phyloP scores from a whole-genome alignment of 1,140 invertebrate species.

The Ruditapes philippinarum region DNA sequence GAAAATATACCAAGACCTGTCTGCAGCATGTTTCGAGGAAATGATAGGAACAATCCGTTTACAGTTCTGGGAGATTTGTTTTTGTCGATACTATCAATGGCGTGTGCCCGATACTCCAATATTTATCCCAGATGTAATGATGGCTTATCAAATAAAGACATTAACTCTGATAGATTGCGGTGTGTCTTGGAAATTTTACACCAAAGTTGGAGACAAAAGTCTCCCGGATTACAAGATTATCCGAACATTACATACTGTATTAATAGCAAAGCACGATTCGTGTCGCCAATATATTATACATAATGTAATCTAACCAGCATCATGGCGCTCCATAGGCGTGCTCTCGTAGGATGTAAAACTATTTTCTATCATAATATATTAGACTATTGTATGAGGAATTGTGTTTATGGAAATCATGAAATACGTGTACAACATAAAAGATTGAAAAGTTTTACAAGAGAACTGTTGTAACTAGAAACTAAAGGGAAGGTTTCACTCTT shows the following conservation, averaged over 20 bases:
- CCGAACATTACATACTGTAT: constrained; percentile 2
- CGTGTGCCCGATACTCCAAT: background rate
- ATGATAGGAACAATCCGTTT: constrained; percentile 2
- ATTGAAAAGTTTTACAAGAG: background rate
- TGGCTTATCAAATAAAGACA: constrained; percentile 8
- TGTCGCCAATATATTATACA: background rate
- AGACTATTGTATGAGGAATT: constrained; percentile 23
- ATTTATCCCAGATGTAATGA: constrained; percentile 17
- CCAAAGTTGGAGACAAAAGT: constrained; percentile 26
- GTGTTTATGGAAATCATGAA: constrained; percentile 2
- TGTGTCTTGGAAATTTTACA: constrained; percentile 15
- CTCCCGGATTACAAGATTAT: constrained; percentile 12
- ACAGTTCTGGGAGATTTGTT: background rate
- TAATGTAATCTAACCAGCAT: constrained; percentile 14
- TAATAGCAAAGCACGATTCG: background rate
- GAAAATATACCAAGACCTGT: background rate
- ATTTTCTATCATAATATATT: background rate
- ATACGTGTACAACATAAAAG: background rate
- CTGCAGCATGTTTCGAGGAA: background rate
- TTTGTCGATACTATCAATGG: background rate
- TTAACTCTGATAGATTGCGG: constrained; percentile 22
- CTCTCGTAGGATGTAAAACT: background rate
- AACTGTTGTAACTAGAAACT: background rate
- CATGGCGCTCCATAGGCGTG: background rate
- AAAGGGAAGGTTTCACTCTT: no score